phyloP scores from a whole-genome alignment of 2,797 vertebrate species.

The Microcaecilia unicolor region DNA sequence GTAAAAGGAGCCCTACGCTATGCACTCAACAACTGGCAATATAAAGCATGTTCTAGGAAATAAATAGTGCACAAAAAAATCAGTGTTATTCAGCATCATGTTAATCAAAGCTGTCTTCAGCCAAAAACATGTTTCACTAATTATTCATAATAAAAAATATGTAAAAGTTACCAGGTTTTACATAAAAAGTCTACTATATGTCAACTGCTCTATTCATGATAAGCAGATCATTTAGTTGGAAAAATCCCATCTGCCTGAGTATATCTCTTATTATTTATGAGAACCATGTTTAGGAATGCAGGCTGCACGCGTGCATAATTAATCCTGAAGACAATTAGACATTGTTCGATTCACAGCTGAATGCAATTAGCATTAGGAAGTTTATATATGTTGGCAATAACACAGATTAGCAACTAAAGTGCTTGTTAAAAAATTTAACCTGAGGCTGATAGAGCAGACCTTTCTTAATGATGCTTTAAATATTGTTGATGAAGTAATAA shows the following conservation, averaged over 20 bases:
- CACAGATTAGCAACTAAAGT: constrained; percentile 77
- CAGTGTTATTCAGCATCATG: constrained; percentile 24
- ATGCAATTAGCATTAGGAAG: constrained; percentile 89
- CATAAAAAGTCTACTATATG: constrained; percentile 43
- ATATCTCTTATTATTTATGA: constrained; percentile 90
- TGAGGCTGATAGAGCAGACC: constrained; percentile 77
- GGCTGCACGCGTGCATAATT: constrained; percentile 86
- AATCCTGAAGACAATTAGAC: constrained; percentile 96
- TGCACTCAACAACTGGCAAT: constrained; percentile 1
- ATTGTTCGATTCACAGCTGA: constrained; percentile 95
- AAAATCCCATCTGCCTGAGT: constrained; percentile 75
- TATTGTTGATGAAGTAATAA: constrained; percentile 93
- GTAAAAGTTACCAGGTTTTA: constrained; percentile 42
- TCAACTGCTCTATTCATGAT: constrained; percentile 65
- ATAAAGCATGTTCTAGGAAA: constrained; percentile 22
- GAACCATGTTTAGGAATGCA: constrained; percentile 84
- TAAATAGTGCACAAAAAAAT: constrained; percentile 23
- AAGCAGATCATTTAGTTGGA: constrained; percentile 62
- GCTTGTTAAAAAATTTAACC: constrained; percentile 91
- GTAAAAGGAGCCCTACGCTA: no score
- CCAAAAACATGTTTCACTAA: constrained; percentile 43
- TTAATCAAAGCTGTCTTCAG: constrained; percentile 34
- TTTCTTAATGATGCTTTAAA: constrained; percentile 88
- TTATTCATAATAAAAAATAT: constrained; percentile 58
- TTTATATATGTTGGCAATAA: constrained; percentile 81